These are phyloP conservation scores for Thera britannica DNA, from an alignment of 2,888 invertebrate species.

Conservation along the genomic window DNA sequence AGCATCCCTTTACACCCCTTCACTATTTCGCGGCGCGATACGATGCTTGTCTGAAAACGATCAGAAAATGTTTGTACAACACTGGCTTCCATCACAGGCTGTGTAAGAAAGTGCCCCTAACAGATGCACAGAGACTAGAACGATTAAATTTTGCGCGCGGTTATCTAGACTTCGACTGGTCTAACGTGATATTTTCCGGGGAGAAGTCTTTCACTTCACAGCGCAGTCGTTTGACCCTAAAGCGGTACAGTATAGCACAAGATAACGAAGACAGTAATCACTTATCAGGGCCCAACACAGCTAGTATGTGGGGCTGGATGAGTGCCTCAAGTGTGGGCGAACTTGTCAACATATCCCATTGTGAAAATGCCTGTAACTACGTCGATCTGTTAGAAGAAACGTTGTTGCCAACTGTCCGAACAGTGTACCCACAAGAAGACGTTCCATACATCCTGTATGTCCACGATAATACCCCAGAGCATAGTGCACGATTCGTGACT, in stretches of 20 bases:
- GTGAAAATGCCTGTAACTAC: background rate
- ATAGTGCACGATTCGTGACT: background rate
- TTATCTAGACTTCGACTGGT: constrained; percentile 4
- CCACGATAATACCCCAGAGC: background rate
- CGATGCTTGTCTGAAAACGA: constrained; percentile 1
- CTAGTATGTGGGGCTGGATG: constrained; percentile 5
- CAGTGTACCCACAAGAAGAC: constrained; percentile 1
- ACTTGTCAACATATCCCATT: background rate
- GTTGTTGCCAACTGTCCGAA: background rate
- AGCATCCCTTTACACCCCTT: constrained; percentile 1
- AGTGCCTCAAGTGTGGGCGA: constrained; percentile 1
- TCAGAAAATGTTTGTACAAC: constrained; percentile 1
- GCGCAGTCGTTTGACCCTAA: constrained; percentile 1
- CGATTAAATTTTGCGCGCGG: constrained; percentile 4
- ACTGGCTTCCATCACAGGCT: background rate
- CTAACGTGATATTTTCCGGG: background rate
- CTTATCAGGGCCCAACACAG: background rate
- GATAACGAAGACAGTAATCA: background rate
- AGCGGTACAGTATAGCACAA: constrained; percentile 2
- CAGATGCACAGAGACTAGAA: background rate
- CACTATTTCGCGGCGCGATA: constrained; percentile 1
- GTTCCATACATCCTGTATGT: constrained; percentile 1
- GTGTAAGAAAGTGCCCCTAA: constrained; percentile 2
- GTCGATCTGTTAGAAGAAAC: background rate
- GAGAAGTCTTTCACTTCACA: constrained; percentile 1